Base-by-base conservation (phyloP, 2,888 invertebrate genomes). In the Nomada goodeniana region DNA sequence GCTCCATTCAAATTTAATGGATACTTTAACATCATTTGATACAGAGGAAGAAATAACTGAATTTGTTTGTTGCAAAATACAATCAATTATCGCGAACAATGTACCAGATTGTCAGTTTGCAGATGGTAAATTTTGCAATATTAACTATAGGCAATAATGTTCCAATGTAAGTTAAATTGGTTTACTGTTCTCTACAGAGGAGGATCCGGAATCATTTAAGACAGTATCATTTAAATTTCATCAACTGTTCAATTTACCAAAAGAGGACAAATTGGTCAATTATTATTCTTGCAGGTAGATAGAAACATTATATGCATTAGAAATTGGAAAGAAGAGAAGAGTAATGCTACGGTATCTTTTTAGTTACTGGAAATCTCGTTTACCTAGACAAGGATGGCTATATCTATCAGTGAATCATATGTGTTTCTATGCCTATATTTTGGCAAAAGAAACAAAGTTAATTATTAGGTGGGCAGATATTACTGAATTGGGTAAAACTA, bases 341-440 rank as follows among this genome's bases (percentile, higher is more conserved):
- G 15, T n/a, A 65, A 1, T 47, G 55, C 63, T 26, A n/a, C 15
- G 29, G 5, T 50, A 23, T 70, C 95, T 91, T 94, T 95, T 92
- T 92, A 99, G 99, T 92, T 98, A 98, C 92, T 98, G 98, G 96
- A 98, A 98, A 94, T 97, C 98, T 52, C 96, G 96, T 93, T 95
- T 99, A 88, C 99, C 99, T 0, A 95, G 98, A n/a, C 99, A 99
- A 94, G 99, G 99, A 50, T 98, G 98, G 97, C 95, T 99, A 93
- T 99, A 99, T 93, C 95, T 99, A n/a, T 98, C 99, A 26, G 97
- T 99, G 52, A 98, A 98, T 93, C 98, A 98, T 93, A 95, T 99
- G 93, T 98, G 98, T 93, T 99, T 99, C 94, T 97, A 99, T 94
- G 98, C 99, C 0, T 98, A 98, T 92, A 96, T 99, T 91, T 95